A percentile compares a stretch with the other conserved stretches of the same genome.
phyloP scores from a whole-genome alignment of 2,888 invertebrate genomes.

The Xiphydria camelus region DNA sequence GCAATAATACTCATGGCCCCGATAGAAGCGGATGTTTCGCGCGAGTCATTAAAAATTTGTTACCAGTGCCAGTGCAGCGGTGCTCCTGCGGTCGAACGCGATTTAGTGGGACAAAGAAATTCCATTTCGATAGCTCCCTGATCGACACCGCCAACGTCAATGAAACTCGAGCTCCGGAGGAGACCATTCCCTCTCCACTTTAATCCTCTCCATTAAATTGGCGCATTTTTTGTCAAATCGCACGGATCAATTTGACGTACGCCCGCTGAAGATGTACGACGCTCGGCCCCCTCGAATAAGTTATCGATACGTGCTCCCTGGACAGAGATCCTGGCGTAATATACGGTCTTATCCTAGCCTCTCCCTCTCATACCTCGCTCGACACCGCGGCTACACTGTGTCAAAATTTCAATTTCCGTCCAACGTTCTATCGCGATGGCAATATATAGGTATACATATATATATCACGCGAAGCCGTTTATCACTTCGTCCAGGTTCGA shows the following conservation, averaged over 20 bases:
- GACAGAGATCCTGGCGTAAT: too few relatives aligned
- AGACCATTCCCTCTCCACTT: not conserved
- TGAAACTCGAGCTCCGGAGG: too few relatives aligned
- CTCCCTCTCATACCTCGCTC: constrained; percentile 16
- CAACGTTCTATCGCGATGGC: constrained; percentile 43
- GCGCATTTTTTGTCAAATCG: not conserved
- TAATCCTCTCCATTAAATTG: not conserved
- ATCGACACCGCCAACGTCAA: too few relatives aligned
- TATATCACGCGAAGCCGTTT: constrained; percentile 39
- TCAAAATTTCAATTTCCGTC: constrained; percentile 53
- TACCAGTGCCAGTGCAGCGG: too few relatives aligned
- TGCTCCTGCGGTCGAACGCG: too few relatives aligned
- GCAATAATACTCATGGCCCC: too few relatives aligned
- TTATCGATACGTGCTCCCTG: constrained; percentile 37
- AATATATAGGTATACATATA: too few relatives aligned
- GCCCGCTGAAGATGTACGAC: constrained; percentile 37
- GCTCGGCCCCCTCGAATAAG: constrained; percentile 39
- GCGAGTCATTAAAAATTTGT: too few relatives aligned
- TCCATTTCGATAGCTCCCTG: too few relatives aligned
- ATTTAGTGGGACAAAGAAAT: too few relatives aligned
- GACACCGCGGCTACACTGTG: constrained; percentile 28
- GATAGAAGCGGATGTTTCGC: too few relatives aligned
- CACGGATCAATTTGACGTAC: constrained; percentile 28
- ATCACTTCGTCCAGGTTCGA: too few relatives aligned
- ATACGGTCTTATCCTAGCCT: constrained; percentile 30